These are phyloP conservation scores for Hemaris fuciformis DNA, from an alignment of 2,888 invertebrate genomes.

Conservation along the genomic window DNA sequence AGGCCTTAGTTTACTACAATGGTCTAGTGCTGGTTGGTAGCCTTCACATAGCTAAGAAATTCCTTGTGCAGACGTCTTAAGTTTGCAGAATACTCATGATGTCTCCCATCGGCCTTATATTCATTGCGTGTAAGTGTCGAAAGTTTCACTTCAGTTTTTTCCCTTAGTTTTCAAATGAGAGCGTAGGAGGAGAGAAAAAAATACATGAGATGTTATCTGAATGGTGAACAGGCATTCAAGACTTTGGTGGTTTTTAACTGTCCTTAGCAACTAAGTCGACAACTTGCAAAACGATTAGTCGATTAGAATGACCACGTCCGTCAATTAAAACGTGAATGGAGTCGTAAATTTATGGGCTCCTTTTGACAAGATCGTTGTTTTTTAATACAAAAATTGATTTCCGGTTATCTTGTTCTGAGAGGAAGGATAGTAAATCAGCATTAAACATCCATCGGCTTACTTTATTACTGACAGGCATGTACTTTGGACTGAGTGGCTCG, in stretches of 20 bases:
- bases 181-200: not conserved
- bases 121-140: no score
- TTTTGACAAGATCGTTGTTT: slow-evolving; percentile 5
- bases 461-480: slow-evolving; percentile 15
- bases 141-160: no score
- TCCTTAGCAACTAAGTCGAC: not conserved
- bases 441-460: slow-evolving; percentile 20
- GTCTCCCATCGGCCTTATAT: no score
- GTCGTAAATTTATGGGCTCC: not conserved
- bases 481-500: not conserved
- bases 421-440: slow-evolving; percentile 28
- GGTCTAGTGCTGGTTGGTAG: no score
- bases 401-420: slow-evolving; percentile 23
- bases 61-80: no score
- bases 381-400: slow-evolving; percentile 20
- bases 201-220: not conserved
- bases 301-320: not conserved
- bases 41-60: no score
- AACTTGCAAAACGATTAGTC: not conserved
- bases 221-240: not conserved
- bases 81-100: no score
- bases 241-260: not conserved
- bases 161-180: not conserved
- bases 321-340: not conserved
- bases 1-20: no score